These are phyloP conservation scores for Ciconia stormi DNA, from an alignment of 2,113 vertebrate genomes.

Conservation along the genomic window DNA sequence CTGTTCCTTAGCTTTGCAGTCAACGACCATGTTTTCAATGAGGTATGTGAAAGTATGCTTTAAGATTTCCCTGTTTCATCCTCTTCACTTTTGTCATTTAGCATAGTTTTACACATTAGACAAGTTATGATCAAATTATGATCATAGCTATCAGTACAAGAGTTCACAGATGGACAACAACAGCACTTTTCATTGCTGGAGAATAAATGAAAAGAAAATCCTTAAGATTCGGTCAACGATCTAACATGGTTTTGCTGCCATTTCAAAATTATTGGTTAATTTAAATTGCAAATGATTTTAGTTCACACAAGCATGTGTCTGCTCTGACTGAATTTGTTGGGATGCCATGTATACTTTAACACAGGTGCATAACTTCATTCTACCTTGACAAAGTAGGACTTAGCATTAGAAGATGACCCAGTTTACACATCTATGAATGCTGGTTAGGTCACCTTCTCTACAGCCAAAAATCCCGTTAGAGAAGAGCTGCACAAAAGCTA, in stretches of 20 bases:
- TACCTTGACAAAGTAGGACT: not conserved
- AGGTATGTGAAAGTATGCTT: not conserved
- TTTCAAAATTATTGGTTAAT: not conserved
- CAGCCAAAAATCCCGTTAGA: not conserved
- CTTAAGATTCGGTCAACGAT: not conserved
- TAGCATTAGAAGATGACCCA: not conserved
- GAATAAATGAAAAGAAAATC: not conserved
- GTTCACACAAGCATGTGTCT: not conserved
- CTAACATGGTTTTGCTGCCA: rapidly evolving
- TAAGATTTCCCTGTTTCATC: not conserved
- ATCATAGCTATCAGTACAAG: not conserved
- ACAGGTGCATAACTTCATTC: not conserved
- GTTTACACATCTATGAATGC: not conserved
- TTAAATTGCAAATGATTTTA: not conserved
- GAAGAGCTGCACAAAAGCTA: not conserved
- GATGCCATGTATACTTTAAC: not conserved
- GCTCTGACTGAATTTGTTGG: not conserved
- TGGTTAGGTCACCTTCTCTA: not conserved
- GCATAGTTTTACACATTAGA: not conserved
- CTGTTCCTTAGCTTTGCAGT: not conserved
- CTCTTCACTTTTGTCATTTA: not conserved
- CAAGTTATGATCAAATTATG: not conserved
- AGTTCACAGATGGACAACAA: not conserved
- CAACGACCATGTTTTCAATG: not conserved
- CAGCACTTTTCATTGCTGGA: not conserved